Conservation (phyloP, 2,797 vertebrate species). For the Ispidina picta region DNA sequence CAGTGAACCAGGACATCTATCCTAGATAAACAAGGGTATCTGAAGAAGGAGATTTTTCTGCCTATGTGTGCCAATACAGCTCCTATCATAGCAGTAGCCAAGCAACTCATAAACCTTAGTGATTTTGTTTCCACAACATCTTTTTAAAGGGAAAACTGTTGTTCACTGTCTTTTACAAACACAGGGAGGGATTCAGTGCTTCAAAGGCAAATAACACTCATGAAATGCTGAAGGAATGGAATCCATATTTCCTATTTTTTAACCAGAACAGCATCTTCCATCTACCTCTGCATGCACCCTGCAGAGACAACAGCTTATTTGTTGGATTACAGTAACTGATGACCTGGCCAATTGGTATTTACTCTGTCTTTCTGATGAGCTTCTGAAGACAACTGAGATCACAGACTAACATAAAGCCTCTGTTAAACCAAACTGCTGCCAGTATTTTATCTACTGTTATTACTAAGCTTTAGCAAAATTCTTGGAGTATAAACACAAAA, state of each 20-base stretch:
- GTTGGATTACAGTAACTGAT: not conserved
- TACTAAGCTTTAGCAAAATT: not conserved
- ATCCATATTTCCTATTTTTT: not conserved
- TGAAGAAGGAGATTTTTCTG: constrained; percentile 2
- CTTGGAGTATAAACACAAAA: not conserved
- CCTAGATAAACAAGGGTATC: constrained; percentile 11
- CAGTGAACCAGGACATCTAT: constrained; percentile 35
- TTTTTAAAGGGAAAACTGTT: constrained; percentile 6
- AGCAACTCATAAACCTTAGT: not conserved
- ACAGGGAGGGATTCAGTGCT: not conserved
- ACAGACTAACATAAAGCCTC: not conserved
- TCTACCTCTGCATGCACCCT: not conserved
- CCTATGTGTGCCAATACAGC: not conserved
- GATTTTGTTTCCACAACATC: not conserved
- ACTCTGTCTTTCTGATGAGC: not conserved
- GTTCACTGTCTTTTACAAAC: not conserved
- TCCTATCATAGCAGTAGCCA: not conserved
- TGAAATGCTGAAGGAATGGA: not conserved
- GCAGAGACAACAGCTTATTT: not conserved
- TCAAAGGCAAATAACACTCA: not conserved
- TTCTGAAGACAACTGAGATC: not conserved
- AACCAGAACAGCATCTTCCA: not conserved
- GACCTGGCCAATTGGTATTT: not conserved
- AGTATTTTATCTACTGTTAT: not conserved
- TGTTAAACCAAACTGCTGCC: not conserved